phyloP scores from a whole-genome alignment of 2,113 vertebrate species.

The Platysteira castanea region DNA sequence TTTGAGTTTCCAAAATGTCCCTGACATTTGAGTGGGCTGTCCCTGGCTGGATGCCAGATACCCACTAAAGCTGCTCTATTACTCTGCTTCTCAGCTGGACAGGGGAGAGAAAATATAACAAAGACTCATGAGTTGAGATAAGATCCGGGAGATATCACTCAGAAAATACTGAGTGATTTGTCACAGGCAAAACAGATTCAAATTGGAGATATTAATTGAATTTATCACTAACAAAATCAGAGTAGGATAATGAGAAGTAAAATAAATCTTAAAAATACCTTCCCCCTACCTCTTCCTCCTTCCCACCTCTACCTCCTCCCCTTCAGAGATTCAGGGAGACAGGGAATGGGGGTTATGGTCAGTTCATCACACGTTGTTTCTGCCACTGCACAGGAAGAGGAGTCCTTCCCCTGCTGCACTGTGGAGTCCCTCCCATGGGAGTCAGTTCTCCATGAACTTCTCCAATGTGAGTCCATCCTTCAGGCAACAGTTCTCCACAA shows the following conservation, averaged over 20 bases:
- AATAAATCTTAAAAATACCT: background rate
- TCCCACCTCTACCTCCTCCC: background rate
- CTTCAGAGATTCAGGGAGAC: background rate
- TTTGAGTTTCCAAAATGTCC: background rate
- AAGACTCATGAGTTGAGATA: background rate
- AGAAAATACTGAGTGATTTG: background rate
- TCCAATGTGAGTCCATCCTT: too few species aligned
- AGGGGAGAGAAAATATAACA: background rate
- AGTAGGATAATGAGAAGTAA: background rate
- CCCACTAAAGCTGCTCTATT: accelerated
- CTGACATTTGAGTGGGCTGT: background rate
- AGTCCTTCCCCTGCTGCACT: background rate
- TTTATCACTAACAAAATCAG: background rate
- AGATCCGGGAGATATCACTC: background rate
- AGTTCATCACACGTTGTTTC: background rate
- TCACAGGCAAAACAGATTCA: background rate
- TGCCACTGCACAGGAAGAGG: background rate
- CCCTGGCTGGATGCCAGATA: background rate
- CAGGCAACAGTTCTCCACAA: background rate
- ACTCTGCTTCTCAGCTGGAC: background rate
- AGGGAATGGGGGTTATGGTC: background rate
- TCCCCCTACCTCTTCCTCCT: background rate
- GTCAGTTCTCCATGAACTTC: background rate
- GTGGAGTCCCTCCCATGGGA: too few species aligned
- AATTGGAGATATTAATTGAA: background rate